phyloP scores from a whole-genome alignment of 2,888 invertebrate genomes.

The Pseudococcus longispinus region DNA sequence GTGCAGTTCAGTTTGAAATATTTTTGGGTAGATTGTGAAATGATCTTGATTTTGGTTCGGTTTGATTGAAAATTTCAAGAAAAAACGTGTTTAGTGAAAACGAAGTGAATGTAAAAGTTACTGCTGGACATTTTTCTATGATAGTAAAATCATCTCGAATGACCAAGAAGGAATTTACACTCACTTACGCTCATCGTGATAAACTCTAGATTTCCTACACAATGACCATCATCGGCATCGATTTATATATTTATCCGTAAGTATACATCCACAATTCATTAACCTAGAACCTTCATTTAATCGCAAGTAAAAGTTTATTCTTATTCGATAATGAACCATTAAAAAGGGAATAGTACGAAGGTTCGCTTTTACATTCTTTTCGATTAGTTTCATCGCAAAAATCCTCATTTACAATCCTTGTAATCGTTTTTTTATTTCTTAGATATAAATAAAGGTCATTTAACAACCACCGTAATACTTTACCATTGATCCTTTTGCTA shows the following conservation, averaged over 20 bases:
- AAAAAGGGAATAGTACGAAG: not conserved
- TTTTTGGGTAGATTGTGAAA: too few species aligned
- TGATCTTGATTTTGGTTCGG: not conserved
- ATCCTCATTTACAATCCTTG: not conserved
- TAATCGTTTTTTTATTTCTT: not conserved
- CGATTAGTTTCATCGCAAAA: slow-evolving; percentile 19
- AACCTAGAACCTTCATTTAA: not conserved
- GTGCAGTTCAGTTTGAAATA: too few species aligned
- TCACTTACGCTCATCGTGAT: not conserved
- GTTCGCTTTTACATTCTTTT: slow-evolving; percentile 24
- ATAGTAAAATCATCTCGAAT: not conserved
- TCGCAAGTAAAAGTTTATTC: not conserved
- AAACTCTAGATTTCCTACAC: not conserved
- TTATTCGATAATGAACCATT: slow-evolving; percentile 1
- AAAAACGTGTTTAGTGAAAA: not conserved
- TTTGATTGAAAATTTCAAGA: too few species aligned
- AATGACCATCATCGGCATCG: not conserved
- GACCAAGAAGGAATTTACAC: not conserved
- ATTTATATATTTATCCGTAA: not conserved
- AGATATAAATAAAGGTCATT: not conserved
- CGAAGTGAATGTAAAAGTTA: not conserved
- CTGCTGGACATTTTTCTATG: not conserved
- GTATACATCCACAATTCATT: not conserved
- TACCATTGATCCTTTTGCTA: not conserved
- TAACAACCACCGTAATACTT: not conserved